These are phyloP conservation scores for Ganaspis brasiliensis DNA, from an alignment of 2,888 invertebrate species.

Conservation along the genomic window DNA sequence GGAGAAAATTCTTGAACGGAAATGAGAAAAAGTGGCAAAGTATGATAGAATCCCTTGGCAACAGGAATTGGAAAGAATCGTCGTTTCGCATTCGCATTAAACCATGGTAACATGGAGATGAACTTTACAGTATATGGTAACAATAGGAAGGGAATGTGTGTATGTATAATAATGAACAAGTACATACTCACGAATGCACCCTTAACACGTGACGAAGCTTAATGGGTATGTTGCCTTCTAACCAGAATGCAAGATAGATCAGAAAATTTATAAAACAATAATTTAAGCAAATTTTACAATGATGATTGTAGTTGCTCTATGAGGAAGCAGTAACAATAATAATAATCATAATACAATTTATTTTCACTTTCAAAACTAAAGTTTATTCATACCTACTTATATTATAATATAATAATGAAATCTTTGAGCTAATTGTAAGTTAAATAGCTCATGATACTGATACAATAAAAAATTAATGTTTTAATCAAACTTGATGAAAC, in stretches of 20 bases:
- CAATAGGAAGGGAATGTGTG: slow-evolving; percentile 54
- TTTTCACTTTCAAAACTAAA: too few relatives aligned
- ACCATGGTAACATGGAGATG: slow-evolving; percentile 15
- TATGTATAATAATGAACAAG: slow-evolving; percentile 54
- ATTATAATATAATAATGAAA: too few relatives aligned
- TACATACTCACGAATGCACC: slow-evolving; percentile 46
- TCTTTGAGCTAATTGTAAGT: too few relatives aligned
- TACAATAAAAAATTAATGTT: too few relatives aligned
- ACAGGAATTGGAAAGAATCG: slow-evolving; percentile 2
- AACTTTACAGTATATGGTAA: slow-evolving; percentile 53
- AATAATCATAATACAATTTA: too few relatives aligned
- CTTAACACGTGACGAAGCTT: slow-evolving; percentile 57
- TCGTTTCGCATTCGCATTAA: background rate
- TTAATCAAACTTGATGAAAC: too few relatives aligned
- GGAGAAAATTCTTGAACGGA: background rate
- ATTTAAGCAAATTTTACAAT: too few relatives aligned
- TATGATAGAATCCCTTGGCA: background rate
- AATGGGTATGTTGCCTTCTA: slow-evolving; percentile 53
- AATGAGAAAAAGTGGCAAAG: too few relatives aligned
- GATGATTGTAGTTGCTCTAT: too few relatives aligned
- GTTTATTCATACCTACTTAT: too few relatives aligned
- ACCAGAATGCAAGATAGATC: slow-evolving; percentile 53
- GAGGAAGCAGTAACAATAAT: too few relatives aligned
- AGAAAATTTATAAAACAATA: slow-evolving; percentile 48
- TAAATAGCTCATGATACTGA: too few relatives aligned